Evolutionary conservation across 1,140 invertebrate species (phyloP).

Genomic region (Leguminivora glycinivorella): DNA sequence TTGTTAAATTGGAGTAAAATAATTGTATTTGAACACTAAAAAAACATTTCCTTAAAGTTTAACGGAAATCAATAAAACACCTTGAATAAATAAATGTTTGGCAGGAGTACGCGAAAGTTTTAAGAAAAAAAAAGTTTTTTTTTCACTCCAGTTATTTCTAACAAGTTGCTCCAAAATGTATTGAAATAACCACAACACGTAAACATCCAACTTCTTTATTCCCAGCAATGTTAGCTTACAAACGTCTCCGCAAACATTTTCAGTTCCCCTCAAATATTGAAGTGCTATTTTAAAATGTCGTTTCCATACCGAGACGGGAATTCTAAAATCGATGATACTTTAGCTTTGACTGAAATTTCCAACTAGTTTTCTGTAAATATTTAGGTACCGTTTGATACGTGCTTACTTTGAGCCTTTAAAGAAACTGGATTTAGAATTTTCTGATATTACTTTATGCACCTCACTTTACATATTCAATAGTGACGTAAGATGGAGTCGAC

Average conservation of each 20-base stretch:
- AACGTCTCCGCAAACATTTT: not conserved
- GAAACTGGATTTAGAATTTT: not conserved
- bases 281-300: not conserved
- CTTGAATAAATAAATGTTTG: too few relatives aligned
- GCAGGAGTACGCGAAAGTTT: too few relatives aligned
- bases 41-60: too few relatives aligned
- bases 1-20: too few relatives aligned
- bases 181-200: not conserved
- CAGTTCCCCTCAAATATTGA: not conserved
- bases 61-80: too few relatives aligned
- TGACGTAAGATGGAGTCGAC: too few relatives aligned
- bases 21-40: too few relatives aligned
- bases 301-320: not conserved
- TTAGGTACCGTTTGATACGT: not conserved
- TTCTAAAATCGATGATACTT: not conserved
- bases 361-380: not conserved
- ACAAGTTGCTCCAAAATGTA: too few relatives aligned
- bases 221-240: not conserved
- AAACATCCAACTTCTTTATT: not conserved
- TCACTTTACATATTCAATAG: too few relatives aligned
- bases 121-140: too few relatives aligned
- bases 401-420: not conserved
- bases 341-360: not conserved
- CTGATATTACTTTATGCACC: too few relatives aligned
- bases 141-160: too few relatives aligned